phyloP scores from a whole-genome alignment of 1,140 invertebrate species.

The Aphaenogaster rudis region DNA sequence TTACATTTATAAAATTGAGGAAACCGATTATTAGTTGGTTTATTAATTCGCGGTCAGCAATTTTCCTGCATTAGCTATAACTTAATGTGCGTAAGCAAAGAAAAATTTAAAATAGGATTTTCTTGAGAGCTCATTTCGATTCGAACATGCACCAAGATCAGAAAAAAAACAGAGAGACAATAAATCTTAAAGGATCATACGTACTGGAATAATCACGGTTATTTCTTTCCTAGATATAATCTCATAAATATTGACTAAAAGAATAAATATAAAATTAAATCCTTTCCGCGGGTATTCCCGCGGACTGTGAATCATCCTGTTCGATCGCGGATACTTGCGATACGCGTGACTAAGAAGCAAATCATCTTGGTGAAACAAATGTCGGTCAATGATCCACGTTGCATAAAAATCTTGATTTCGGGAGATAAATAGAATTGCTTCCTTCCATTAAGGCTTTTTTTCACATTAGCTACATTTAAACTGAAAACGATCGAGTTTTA shows the following conservation, averaged over 20 bases:
- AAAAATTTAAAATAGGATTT: conserved; percentile 44
- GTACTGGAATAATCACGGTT: neutral
- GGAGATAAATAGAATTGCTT: neutral
- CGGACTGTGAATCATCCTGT: conserved; percentile 65
- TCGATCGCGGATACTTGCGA: conserved; percentile 34
- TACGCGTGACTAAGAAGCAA: conserved; percentile 32
- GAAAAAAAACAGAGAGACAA: neutral
- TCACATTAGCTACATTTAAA: neutral
- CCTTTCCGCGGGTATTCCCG: conserved; percentile 65
- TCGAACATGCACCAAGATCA: neutral
- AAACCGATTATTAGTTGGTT: neutral
- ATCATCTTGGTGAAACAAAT: conserved; percentile 20
- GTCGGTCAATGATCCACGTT: conserved; percentile 70
- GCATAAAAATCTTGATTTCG: neutral
- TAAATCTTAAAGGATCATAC: conserved; percentile 12
- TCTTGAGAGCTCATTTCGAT: neutral
- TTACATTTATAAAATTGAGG: conserved; percentile 5
- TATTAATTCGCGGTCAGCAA: neutral
- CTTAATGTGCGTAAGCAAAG: neutral
- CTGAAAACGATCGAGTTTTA: neutral
- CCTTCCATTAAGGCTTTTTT: neutral
- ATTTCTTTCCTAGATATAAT: conserved; percentile 7
- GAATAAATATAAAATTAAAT: conserved; percentile 45
- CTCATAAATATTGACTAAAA: conserved; percentile 53
- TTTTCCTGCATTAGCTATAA: conserved; percentile 46